Percentiles rank a stretch among this genome's conserved stretches.
These are phyloP conservation scores for Acanthosepion esculentum DNA, from an alignment of 2,888 invertebrate genomes.

Conservation along the genomic window DNA sequence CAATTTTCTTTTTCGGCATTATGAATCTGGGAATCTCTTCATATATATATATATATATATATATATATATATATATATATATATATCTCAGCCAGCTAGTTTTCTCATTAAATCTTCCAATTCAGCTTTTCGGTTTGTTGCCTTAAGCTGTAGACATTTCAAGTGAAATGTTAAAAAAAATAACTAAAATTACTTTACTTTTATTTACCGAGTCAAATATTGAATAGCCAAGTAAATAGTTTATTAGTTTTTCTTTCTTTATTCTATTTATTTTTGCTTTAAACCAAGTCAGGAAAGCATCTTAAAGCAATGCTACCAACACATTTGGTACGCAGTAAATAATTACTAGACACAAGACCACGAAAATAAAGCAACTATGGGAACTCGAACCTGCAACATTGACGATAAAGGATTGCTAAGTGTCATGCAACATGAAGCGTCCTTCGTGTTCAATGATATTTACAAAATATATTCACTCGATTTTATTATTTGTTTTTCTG, in stretches of 20 bases:
- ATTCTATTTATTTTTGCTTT: neutral
- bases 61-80: neutral
- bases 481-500: too few relatives aligned
- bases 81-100: neutral
- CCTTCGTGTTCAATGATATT: too few relatives aligned
- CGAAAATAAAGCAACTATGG: neutral
- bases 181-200: neutral
- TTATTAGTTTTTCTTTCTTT: neutral
- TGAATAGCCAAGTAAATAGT: neutral
- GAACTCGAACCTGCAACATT: neutral
- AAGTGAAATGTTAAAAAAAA: neutral
- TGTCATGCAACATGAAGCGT: too few relatives aligned
- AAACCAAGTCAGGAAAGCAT: neutral
- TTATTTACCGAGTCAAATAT: neutral
- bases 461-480: too few relatives aligned
- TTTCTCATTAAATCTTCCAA: constrained; percentile 22
- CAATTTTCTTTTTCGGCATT: too few relatives aligned
- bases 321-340: neutral
- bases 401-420: neutral
- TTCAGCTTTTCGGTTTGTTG: neutral
- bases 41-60: neutral
- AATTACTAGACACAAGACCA: neutral
- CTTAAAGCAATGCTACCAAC: neutral
- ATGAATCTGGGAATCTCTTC: too few relatives aligned
- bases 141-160: constrained; percentile 1